Base-by-base conservation (phyloP, 2,113 vertebrate species). In the Plectropomus leopardus region DNA sequence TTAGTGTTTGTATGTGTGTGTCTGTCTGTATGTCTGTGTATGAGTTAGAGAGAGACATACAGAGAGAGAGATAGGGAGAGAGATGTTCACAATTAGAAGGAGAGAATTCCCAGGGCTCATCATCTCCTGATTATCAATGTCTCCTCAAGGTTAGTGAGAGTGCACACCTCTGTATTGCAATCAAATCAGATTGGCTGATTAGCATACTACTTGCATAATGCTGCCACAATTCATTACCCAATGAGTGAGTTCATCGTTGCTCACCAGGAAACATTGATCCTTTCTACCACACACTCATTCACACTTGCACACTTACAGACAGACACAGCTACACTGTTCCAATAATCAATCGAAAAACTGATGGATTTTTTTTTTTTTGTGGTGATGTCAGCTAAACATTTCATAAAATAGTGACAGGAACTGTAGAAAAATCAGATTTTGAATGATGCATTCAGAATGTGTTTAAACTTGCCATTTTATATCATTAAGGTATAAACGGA, bases 131-230 rank as follows among this genome's bases (percentile, higher is more conserved):
- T 93, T 91, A 90, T 67, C 83, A 82, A 65, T n/a, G 69, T 88
- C 85, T 94, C 78, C 75, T 89, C 90, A 86, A 94, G 89, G 90
- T 94, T 86, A 92, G 78, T 73, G 67, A 70, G 84, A 87, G 51
- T 54, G 58, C 85, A 80, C 76, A 81, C 75, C 88, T 89, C 87
- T 83, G 81, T 87, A 78, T 88, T 87, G 88, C 87, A 93, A 92
- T 92, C 89, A 91, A 84, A 89, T 85, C 83, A 92, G 92, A 93
- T 93, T 92, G 91, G 91, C 87, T 93, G 84, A 92, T 93, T 93
- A 93, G 83, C 92, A 93, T 92, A 84, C 60, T 59, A 85, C 90
- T 92, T 87, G 77, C 89, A 92, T 93, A 91, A 89, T 90, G 80
- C 73, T 73, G 28, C 84, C 82, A 86, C 89, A 91, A 88, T 87